Conservation (phyloP, 2,888 invertebrate species). For the Rhagophthalmus giganteus region DNA sequence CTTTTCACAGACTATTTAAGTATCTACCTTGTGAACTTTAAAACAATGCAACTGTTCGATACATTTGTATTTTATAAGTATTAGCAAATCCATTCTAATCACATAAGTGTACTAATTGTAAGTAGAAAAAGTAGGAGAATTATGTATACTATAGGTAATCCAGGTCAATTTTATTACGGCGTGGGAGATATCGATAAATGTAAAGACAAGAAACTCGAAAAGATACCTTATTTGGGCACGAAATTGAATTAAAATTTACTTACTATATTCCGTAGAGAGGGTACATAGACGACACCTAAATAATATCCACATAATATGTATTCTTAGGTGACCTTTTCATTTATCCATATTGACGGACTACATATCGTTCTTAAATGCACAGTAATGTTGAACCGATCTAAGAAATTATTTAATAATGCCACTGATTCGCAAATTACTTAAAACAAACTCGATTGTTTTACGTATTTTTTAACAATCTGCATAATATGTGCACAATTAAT, state of each 20-base stretch:
- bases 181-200: constrained; percentile 4
- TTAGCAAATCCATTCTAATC: constrained; percentile 1
- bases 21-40: constrained; percentile 10
- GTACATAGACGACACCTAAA: constrained; percentile 12
- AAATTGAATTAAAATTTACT: constrained; percentile 10
- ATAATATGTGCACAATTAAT: no score
- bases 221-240: no score
- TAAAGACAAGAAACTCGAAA: not conserved
- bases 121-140: constrained; percentile 11
- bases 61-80: not conserved
- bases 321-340: constrained; percentile 9
- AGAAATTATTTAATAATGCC: no score
- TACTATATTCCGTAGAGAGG: constrained; percentile 16
- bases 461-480: no score
- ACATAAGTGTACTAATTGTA: not conserved
- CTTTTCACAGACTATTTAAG: not conserved
- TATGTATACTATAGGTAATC: constrained; percentile 3
- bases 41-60: constrained; percentile 13
- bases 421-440: no score
- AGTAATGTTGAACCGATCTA: no score
- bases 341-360: constrained; percentile 21
- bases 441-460: no score
- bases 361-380: constrained; percentile 1
- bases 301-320: constrained; percentile 18
- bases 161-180: constrained; percentile 9